Percentiles rank a stretch among this genome's conserved stretches.
These are phyloP conservation scores for Hylia prasina DNA, from an alignment of 2,113 vertebrate genomes.

Conservation along the genomic window DNA sequence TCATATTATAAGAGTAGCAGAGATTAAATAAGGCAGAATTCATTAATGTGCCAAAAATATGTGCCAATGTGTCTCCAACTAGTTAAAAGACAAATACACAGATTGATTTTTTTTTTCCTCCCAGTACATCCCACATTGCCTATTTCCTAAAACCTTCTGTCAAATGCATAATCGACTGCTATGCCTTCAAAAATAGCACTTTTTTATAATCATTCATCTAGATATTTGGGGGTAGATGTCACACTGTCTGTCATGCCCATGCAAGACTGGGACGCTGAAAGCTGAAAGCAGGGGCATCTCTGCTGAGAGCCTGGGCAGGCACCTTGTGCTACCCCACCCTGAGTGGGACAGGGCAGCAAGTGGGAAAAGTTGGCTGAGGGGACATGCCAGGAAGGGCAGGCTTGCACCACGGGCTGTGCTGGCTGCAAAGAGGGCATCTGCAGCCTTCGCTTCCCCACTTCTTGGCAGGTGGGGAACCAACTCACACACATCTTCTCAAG, in stretches of 20 bases:
- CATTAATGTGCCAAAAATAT: conserved; percentile 79
- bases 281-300: background rate
- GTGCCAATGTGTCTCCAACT: conserved; percentile 81
- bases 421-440: background rate
- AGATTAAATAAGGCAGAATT: conserved; percentile 77
- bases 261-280: background rate
- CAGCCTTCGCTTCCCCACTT: background rate
- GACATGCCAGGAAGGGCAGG: background rate
- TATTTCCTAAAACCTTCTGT: conserved; percentile 84
- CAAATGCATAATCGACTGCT: conserved; percentile 80
- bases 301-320: background rate
- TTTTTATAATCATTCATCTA: conserved; percentile 68
- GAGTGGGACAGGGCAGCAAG: background rate
- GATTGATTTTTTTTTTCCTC: conserved; percentile 80
- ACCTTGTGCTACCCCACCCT: background rate
- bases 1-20: conserved; percentile 74
- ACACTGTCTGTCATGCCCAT: conserved; percentile 48
- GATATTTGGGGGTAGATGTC: conserved; percentile 57
- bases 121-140: conserved; percentile 82
- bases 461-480: background rate
- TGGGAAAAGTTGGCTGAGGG: background rate
- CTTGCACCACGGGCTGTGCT: background rate
- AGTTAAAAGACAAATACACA: conserved; percentile 83
- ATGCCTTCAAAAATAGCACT: conserved; percentile 76
- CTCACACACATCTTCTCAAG: background rate